Evolutionary conservation across 2,888 invertebrate species (phyloP).

Genomic region (Achlya flavicornis): DNA sequence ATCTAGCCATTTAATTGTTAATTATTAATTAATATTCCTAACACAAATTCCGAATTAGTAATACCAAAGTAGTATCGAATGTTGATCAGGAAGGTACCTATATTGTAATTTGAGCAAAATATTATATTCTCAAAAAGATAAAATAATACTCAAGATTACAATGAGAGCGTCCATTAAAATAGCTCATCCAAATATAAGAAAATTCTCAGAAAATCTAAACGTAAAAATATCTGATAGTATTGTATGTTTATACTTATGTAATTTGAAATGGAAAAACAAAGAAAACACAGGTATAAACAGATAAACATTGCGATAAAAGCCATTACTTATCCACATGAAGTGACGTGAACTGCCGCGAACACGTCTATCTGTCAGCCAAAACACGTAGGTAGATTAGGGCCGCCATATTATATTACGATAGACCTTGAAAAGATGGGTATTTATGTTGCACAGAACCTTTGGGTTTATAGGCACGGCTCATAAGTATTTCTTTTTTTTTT

Average conservation of each 20-base stretch:
- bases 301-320: neutral
- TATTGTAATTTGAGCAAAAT: too few relatives aligned
- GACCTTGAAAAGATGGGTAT: neutral
- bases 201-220: neutral
- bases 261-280: conserved; percentile 1
- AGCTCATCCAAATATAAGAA: neutral
- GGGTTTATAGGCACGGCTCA: too few relatives aligned
- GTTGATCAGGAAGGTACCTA: too few relatives aligned
- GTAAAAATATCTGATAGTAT: neutral
- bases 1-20: too few relatives aligned
- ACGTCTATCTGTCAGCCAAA: neutral
- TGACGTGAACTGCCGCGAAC: neutral
- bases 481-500: too few relatives aligned
- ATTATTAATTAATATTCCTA: too few relatives aligned
- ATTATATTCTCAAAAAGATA: neutral
- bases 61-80: too few relatives aligned
- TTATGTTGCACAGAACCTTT: neutral
- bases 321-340: neutral
- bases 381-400: conserved; percentile 6
- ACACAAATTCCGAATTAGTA: too few relatives aligned
- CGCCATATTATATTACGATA: neutral
- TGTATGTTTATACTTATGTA: neutral
- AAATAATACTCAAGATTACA: neutral
- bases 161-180: neutral
- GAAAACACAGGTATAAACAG: neutral